Conservation (phyloP, 2,797 vertebrate species). For the Anas bernieri region DNA sequence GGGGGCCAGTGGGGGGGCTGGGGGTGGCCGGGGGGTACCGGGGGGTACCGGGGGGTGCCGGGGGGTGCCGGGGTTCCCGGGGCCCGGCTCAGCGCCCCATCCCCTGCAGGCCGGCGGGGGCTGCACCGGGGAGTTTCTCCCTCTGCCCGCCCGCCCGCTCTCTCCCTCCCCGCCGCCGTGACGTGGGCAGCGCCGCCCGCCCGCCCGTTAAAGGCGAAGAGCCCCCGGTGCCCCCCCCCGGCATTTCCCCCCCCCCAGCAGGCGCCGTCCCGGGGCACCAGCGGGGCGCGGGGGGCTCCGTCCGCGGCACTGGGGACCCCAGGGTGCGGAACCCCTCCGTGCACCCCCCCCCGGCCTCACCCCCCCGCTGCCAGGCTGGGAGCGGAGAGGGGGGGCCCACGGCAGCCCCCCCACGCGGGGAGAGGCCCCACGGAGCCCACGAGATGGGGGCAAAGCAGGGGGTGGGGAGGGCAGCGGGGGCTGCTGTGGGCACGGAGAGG, state of each 20-base stretch:
- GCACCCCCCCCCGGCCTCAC: neutral
- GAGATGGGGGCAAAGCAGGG: neutral
- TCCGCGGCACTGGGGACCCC: no score
- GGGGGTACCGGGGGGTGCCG: no score
- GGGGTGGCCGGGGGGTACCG: no score
- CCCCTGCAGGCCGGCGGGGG: neutral
- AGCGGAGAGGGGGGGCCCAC: no score
- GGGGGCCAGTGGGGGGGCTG: no score
- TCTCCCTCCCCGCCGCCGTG: neutral
- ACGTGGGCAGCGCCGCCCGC: neutral
- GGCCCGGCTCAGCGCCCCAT: neutral
- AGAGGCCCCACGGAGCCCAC: neutral
- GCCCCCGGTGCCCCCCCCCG: neutral
- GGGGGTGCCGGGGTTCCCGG: neutral
- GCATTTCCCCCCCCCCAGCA: no score
- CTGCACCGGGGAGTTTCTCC: neutral
- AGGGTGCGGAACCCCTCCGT: neutral
- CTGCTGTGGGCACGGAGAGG: no score
- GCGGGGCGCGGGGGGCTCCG: neutral
- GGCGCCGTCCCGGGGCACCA: neutral
- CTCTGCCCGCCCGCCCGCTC: neutral
- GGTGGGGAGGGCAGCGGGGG: neutral
- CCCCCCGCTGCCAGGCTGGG: neutral
- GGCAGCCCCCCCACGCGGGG: neutral
- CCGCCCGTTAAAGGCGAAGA: constrained; percentile 11